Evolutionary conservation across 2,113 vertebrate genomes (phyloP).

Genomic region (Ornithorhynchus anatinus): DNA sequence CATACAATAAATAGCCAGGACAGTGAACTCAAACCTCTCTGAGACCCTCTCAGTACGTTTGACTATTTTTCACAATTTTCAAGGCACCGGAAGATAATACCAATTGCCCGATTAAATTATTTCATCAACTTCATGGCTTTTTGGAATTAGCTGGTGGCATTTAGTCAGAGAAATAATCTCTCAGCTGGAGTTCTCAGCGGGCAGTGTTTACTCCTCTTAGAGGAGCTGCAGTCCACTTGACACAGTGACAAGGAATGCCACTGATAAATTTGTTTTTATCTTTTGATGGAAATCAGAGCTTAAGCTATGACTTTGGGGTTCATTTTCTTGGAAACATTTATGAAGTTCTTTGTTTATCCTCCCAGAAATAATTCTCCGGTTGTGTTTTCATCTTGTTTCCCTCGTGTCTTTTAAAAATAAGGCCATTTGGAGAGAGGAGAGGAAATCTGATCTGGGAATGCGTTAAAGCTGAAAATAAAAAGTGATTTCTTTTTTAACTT

Average conservation of each 20-base stretch:
- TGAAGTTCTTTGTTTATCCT: not conserved
- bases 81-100: not conserved
- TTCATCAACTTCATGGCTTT: not conserved
- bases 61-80: not conserved
- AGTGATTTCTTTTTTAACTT: slow-evolving; percentile 66
- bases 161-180: not conserved
- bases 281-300: not conserved
- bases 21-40: too few relatives aligned
- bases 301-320: not conserved
- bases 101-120: not conserved
- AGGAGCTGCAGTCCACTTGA: not conserved
- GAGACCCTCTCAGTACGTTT: too few relatives aligned
- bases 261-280: not conserved
- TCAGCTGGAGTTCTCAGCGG: not conserved
- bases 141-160: not conserved
- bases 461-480: slow-evolving; percentile 58
- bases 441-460: slow-evolving; percentile 49
- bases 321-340: not conserved
- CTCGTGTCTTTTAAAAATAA: slow-evolving; percentile 22
- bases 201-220: slow-evolving; percentile 2
- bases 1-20: too few relatives aligned
- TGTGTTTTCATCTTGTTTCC: slow-evolving; percentile 17
- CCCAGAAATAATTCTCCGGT: not conserved
- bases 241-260: not conserved
- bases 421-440: slow-evolving; percentile 39